Conservation (phyloP, 2,113 vertebrate species). For the Agelaius phoeniceus region DNA sequence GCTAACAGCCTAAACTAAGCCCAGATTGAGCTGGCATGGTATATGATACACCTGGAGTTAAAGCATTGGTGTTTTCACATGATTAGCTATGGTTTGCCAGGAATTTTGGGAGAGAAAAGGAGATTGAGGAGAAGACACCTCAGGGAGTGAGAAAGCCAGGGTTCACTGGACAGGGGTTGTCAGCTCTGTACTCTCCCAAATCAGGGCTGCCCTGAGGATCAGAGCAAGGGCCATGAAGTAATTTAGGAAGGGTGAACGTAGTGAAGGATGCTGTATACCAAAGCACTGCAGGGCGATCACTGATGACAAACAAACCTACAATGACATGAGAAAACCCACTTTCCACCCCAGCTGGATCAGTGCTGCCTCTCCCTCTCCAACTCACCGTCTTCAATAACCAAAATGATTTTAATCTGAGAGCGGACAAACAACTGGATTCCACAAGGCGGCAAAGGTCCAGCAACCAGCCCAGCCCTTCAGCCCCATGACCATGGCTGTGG, state of each 20-base stretch:
- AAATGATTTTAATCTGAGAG: not conserved
- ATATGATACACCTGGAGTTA: not conserved
- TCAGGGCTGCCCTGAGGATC: not conserved
- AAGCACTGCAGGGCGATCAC: not conserved
- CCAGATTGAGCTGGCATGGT: not conserved
- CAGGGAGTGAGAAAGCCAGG: not conserved
- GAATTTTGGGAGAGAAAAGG: not conserved
- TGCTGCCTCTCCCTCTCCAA: not conserved
- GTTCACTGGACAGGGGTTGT: not conserved
- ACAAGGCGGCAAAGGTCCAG: fast-evolving
- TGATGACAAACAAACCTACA: not conserved
- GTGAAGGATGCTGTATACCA: not conserved
- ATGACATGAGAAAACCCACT: not conserved
- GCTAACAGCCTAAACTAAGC: not conserved
- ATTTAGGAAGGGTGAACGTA: not conserved
- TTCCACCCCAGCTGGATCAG: not conserved
- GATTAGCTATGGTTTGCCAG: not conserved
- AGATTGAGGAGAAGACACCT: not conserved
- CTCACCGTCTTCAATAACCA: not conserved
- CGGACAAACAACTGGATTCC: not conserved
- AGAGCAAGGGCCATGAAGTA: not conserved
- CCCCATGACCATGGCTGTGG: not conserved
- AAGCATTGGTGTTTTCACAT: not conserved
- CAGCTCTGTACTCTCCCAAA: not conserved
- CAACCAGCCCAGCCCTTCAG: not conserved